Percentiles rank a stretch among this genome's conserved stretches.
Conservation (phyloP, 2,797 vertebrate species). For the Enteromius radiatus region DNA sequence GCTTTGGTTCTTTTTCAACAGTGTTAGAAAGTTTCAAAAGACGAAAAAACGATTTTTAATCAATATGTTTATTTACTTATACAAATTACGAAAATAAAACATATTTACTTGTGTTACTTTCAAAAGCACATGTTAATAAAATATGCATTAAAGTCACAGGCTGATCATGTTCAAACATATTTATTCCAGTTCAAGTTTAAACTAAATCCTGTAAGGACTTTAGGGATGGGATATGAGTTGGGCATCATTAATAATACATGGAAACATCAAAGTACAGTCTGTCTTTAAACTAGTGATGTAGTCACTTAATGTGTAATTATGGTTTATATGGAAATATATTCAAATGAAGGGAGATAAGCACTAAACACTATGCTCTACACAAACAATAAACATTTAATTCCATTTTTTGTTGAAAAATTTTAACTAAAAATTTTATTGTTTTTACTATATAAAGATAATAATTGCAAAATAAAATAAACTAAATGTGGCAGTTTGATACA, state of each 20-base stretch:
- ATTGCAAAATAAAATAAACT: too few species aligned
- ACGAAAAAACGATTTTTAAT: not conserved
- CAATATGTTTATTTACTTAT: not conserved
- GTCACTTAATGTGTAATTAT: conserved; percentile 16
- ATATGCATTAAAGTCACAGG: conserved; percentile 22
- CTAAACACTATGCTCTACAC: not conserved
- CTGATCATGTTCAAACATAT: conserved; percentile 19
- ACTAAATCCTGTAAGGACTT: conserved; percentile 1
- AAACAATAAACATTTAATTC: not conserved
- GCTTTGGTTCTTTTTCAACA: not conserved
- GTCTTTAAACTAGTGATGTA: not conserved
- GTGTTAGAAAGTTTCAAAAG: not conserved
- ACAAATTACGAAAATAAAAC: not conserved
- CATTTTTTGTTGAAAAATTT: not conserved
- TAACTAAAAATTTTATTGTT: too few species aligned
- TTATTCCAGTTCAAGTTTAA: conserved; percentile 28
- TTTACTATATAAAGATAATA: too few species aligned
- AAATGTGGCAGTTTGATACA: too few species aligned
- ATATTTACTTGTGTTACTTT: not conserved
- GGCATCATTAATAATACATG: conserved; percentile 9
- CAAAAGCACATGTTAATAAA: conserved; percentile 15
- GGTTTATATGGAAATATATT: conserved; percentile 5
- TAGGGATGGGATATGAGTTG: not conserved
- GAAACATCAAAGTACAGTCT: conserved; percentile 4
- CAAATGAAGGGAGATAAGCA: not conserved